A percentile compares a stretch with the other conserved stretches of the same genome.
These are phyloP conservation scores for Calcarius lapponicus DNA, from an alignment of 2,797 vertebrate species.

Conservation along the genomic window DNA sequence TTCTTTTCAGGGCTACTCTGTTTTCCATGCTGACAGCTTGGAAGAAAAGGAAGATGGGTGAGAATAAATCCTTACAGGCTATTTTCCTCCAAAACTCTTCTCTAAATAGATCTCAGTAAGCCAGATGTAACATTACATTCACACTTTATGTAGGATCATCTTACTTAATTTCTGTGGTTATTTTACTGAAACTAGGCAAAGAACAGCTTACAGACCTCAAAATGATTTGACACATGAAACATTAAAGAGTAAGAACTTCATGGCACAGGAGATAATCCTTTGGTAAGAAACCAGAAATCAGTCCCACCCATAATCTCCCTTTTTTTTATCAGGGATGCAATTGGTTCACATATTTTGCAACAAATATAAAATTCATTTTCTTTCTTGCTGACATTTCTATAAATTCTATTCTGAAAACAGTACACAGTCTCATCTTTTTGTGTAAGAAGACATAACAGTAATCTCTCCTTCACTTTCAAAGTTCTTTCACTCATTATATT, in stretches of 20 bases:
- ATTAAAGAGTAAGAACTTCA: background rate
- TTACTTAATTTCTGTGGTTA: background rate
- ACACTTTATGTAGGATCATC: background rate
- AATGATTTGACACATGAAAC: background rate
- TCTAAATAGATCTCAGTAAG: background rate
- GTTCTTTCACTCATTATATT: background rate
- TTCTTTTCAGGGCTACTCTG: background rate
- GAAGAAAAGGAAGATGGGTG: background rate
- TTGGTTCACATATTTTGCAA: background rate
- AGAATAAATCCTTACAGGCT: background rate
- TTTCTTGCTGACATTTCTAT: background rate
- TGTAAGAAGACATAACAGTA: background rate
- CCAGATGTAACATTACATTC: background rate
- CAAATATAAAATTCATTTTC: background rate
- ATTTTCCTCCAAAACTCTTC: background rate
- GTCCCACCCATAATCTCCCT: background rate
- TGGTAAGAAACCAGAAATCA: background rate
- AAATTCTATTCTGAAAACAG: background rate
- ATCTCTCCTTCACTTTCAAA: background rate
- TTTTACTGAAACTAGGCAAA: background rate
- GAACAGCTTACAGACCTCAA: background rate
- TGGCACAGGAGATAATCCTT: background rate
- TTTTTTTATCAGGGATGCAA: background rate
- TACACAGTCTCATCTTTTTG: background rate
- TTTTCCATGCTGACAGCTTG: background rate